Evolutionary conservation across 2,113 vertebrate genomes (phyloP), one percentile per base, ranked within the genome.

Genomic region (Trinectes maculatus): DNA sequence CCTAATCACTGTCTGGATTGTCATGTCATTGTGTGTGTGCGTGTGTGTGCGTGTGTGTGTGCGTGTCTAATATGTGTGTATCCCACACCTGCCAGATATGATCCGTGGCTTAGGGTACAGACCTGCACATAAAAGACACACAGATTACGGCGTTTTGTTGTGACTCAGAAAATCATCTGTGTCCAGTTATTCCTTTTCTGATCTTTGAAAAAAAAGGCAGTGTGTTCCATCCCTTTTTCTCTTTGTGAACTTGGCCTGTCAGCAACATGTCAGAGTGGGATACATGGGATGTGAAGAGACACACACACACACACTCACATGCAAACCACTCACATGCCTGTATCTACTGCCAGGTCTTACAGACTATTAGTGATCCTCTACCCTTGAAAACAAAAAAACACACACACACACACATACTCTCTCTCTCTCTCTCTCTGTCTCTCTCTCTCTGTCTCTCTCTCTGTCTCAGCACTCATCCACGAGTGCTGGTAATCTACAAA

Each of bases 321-420:
- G 71, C 25, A 3, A 15, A 47, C 29, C 10, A 28, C 42, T 80
- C 63, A 40, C 61, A 68, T 56, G 52, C 36, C 57, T 44, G 21
- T 56, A 58, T 63, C 44, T 51, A 25, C 71, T 80, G 77, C 79
- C 59, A 78, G 74, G 54, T 79, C 61, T 57, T 54, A 48, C 64
- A 80, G 78, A 80, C 70, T 78, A 77, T 37, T 69, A 42, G 60
- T 77, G 75, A 82, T 67, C 84, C 69, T 61, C 62, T 52, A 74
- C 73, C 80, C 64, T 28, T 77, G 59, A 22, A 68, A 75, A 86
- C 82, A 85, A 85, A 85, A 73, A n/a, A 18, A 15, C 55, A 42
- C 37, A 46, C 47, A 31, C 48, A 56, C 21, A 26, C 26, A 34
- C 31, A 31, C 54, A 31, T 10, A 24, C 36, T 18, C 44, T 26